Evolutionary conservation across 2,797 vertebrate genomes (phyloP).

Genomic region (Syndactyla subalaris): DNA sequence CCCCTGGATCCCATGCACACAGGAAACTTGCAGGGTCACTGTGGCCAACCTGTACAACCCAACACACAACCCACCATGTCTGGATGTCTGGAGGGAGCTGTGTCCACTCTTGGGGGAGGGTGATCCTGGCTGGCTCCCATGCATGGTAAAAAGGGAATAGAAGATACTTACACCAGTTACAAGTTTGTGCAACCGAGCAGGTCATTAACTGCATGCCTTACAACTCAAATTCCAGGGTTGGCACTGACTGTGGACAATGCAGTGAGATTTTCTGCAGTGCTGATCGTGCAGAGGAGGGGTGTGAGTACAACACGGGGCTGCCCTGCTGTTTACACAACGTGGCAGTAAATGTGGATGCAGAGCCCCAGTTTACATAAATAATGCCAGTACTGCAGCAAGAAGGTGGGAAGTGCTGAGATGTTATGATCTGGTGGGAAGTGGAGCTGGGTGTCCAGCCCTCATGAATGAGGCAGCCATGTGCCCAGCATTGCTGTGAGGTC

Average conservation of each 20-base stretch:
- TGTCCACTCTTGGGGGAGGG: rapidly evolving
- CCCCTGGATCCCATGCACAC: rapidly evolving
- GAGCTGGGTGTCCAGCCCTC: background rate
- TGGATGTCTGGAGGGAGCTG: background rate
- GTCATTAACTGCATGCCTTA: background rate
- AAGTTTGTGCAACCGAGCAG: background rate
- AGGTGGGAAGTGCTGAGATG: background rate
- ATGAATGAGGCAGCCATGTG: rapidly evolving
- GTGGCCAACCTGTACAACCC: background rate
- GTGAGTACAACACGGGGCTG: background rate
- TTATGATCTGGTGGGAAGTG: background rate
- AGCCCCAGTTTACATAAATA: background rate
- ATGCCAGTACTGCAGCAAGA: background rate
- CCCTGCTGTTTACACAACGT: background rate
- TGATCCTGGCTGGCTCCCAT: background rate
- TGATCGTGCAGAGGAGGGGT: rapidly evolving
- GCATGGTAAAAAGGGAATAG: background rate
- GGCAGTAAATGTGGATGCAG: rapidly evolving
- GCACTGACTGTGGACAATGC: background rate
- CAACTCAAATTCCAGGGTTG: background rate
- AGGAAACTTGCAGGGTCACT: background rate
- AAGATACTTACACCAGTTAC: background rate
- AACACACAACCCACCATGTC: background rate
- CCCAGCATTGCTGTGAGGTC: background rate
- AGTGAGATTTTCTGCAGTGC: background rate